phyloP scores from a whole-genome alignment of 2,888 invertebrate species.

The Amphipoea lucens region DNA sequence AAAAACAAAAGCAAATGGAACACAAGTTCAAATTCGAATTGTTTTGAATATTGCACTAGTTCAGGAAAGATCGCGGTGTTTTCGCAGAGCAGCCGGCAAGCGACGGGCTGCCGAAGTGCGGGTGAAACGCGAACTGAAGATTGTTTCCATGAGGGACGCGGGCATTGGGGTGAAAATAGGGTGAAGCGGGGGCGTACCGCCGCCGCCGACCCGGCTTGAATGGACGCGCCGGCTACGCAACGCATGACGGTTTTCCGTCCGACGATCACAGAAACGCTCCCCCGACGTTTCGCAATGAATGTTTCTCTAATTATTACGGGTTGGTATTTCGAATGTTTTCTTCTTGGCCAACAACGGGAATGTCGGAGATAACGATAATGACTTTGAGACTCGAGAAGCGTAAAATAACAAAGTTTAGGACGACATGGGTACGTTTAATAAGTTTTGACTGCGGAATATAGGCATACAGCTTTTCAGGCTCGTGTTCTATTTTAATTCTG shows the following conservation, averaged over 20 bases:
- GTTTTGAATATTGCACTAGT: conserved; percentile 83
- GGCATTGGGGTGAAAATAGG: conserved; percentile 79
- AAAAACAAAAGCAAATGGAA: conserved; percentile 66
- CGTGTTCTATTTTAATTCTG: conserved; percentile 24
- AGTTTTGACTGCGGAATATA: conserved; percentile 42
- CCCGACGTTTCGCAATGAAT: conserved; percentile 68
- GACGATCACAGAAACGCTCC: conserved; percentile 66
- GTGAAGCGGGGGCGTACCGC: conserved; percentile 70
- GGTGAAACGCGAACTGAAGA: conserved; percentile 79
- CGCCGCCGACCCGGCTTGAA: conserved; percentile 68
- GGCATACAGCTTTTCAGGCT: conserved; percentile 22
- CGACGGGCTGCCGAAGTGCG: conserved; percentile 71
- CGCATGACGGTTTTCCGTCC: conserved; percentile 65
- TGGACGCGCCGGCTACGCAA: conserved; percentile 74
- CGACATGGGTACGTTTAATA: conserved; percentile 55
- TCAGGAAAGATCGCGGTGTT: conserved; percentile 81
- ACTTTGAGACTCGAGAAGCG: conserved; percentile 54
- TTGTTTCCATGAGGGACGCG: conserved; percentile 74
- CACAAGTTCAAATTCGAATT: conserved; percentile 75
- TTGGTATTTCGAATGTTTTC: conserved; percentile 65
- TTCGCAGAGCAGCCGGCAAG: conserved; percentile 62
- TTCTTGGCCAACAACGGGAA: conserved; percentile 56
- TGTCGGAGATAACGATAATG: conserved; percentile 57
- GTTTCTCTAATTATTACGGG: conserved; percentile 73
- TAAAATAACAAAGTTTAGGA: conserved; percentile 56